These are phyloP conservation scores for Metridium senile DNA, from an alignment of 92 coral and sea anemone genomes.

Conservation along the genomic window DNA sequence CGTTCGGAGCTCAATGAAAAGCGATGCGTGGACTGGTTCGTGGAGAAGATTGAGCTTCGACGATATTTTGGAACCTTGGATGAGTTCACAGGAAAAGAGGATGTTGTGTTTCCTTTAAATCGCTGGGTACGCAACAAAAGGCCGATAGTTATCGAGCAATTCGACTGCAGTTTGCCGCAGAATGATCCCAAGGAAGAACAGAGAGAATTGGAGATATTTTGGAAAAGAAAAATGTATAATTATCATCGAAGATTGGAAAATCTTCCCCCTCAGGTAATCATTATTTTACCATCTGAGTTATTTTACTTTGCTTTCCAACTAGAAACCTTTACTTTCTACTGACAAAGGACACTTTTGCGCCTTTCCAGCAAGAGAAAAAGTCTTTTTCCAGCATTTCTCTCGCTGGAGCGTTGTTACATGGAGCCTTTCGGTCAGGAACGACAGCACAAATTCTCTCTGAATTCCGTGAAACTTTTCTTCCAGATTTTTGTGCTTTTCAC, in stretches of 20 bases:
- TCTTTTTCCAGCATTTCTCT: too few relatives aligned
- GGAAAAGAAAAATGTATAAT: conserved; percentile 95
- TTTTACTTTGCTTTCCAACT: too few relatives aligned
- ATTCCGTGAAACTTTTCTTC: too few relatives aligned
- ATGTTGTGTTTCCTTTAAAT: conserved; percentile 83
- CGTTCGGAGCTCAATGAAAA: conserved; percentile 74
- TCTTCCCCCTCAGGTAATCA: conserved; percentile 83
- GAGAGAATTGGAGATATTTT: conserved; percentile 87
- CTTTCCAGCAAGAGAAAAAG: too few relatives aligned
- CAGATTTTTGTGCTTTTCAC: too few relatives aligned
- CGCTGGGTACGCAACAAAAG: conserved; percentile 89
- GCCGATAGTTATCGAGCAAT: conserved; percentile 58
- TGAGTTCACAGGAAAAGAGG: conserved; percentile 53
- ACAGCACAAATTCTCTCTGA: too few relatives aligned
- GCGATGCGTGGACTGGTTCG: conserved; percentile 92
- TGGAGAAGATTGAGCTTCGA: conserved; percentile 86
- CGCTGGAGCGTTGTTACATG: too few relatives aligned
- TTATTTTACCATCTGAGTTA: too few relatives aligned
- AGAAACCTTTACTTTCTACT: neutral
- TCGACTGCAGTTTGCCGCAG: conserved; percentile 83
- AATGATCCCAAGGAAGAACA: conserved; percentile 79
- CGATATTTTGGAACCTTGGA: conserved; percentile 45
- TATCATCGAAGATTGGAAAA: conserved; percentile 74
- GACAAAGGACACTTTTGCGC: neutral
- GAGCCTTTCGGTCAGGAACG: too few relatives aligned